These are phyloP conservation scores for Cosmia trapezina DNA, from an alignment of 2,888 invertebrate species.

Conservation along the genomic window DNA sequence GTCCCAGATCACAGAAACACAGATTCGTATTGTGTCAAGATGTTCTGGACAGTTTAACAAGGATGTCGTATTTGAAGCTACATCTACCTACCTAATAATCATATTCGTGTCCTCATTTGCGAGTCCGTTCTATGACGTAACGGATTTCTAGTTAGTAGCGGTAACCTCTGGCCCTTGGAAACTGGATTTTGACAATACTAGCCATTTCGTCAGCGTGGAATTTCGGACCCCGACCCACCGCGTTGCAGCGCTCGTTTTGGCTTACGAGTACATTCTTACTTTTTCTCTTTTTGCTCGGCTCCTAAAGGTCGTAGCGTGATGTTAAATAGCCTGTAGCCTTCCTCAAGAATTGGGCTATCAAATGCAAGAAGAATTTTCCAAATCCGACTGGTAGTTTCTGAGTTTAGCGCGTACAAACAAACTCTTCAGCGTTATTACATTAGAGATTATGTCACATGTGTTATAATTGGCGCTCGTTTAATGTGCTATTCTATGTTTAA, in stretches of 20 bases:
- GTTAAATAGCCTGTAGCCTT: background rate
- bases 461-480: background rate
- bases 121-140: conserved; percentile 15
- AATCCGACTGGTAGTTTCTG: background rate
- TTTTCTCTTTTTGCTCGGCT: too few relatives aligned
- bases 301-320: background rate
- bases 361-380: background rate
- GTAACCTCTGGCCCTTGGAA: conserved; percentile 28
- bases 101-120: conserved; percentile 2
- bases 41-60: background rate
- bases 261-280: too few relatives aligned
- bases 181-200: conserved; percentile 13
- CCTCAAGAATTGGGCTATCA: background rate
- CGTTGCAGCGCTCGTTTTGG: background rate
- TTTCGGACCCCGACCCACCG: background rate
- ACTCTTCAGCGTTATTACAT: background rate
- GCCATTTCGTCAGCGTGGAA: background rate
- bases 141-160: conserved; percentile 16
- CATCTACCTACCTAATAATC: background rate
- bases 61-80: background rate
- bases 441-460: conserved; percentile 26
- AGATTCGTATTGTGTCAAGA: background rate
- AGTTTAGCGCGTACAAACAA: background rate
- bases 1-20: too few relatives aligned
- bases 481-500: background rate